Conservation (phyloP, 2,888 invertebrate species). For the Silvanus unidentatus region DNA sequence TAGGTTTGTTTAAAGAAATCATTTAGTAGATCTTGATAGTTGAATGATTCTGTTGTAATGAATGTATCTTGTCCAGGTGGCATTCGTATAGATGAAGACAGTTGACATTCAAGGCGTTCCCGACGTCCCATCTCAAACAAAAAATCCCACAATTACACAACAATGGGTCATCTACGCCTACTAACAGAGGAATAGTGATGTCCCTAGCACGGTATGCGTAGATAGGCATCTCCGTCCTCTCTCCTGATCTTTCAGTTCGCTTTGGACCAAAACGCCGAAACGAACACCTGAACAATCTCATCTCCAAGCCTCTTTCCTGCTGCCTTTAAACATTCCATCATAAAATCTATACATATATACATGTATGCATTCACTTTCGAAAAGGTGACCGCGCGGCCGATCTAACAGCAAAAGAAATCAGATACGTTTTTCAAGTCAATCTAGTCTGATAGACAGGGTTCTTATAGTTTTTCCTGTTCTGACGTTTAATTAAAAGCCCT, state of each 20-base stretch:
- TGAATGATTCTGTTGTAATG: constrained; percentile 28
- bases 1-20: too few species aligned
- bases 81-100: constrained; percentile 42
- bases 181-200: constrained; percentile 46
- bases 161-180: constrained; percentile 47
- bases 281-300: constrained; percentile 31
- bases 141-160: constrained; percentile 47
- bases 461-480: constrained; percentile 27
- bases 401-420: constrained; percentile 39
- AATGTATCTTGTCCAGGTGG: constrained; percentile 39
- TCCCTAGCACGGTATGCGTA: constrained; percentile 39
- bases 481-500: too few species aligned
- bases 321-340: constrained; percentile 10
- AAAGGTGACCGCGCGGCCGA: constrained; percentile 28
- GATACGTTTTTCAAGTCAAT: constrained; percentile 45
- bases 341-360: too few species aligned
- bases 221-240: constrained; percentile 32
- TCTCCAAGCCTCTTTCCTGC: constrained; percentile 15
- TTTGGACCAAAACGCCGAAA: constrained; percentile 26
- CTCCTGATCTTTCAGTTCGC: constrained; percentile 24
- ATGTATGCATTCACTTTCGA: background rate
- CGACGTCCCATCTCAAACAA: constrained; percentile 45
- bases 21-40: constrained; percentile 10
- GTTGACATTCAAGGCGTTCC: constrained; percentile 46
- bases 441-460: constrained; percentile 43